Evolutionary conservation across 2,113 vertebrate genomes (phyloP).

Genomic region (Stegastes partitus): DNA sequence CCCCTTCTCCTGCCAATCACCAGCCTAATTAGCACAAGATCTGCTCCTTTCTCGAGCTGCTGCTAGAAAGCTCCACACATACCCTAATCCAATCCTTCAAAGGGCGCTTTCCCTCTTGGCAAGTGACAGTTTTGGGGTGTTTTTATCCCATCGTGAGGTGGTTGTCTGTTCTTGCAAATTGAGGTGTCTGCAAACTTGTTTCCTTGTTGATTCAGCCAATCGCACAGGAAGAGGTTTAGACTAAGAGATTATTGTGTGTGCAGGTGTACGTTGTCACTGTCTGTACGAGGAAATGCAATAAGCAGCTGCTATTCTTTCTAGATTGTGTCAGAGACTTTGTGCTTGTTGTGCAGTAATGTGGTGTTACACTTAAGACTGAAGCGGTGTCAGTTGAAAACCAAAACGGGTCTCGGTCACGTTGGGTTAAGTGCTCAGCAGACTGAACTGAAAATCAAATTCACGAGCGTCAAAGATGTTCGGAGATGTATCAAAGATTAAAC

Average conservation of each 20-base stretch:
- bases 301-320: not conserved
- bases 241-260: constrained; percentile 12
- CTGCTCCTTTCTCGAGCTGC: constrained; percentile 22
- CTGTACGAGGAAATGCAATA: constrained; percentile 3
- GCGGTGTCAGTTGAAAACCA: constrained; percentile 24
- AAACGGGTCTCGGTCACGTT: constrained; percentile 13
- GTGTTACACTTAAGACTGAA: not conserved
- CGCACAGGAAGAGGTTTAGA: constrained; percentile 59
- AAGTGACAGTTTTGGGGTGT: constrained; percentile 7
- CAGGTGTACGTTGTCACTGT: constrained; percentile 37
- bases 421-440: not conserved
- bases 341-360: not conserved
- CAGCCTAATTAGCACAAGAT: constrained; percentile 52
- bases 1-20: constrained; percentile 53
- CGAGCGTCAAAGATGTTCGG: not conserved
- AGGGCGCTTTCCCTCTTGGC: constrained; percentile 5
- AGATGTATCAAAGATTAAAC: not conserved
- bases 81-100: constrained; percentile 30
- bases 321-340: not conserved
- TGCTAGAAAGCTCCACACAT: constrained; percentile 33
- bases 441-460: constrained; percentile 5
- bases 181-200: constrained; percentile 29
- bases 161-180: constrained; percentile 17
- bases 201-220: constrained; percentile 46
- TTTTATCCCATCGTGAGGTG: constrained; percentile 14